These are phyloP conservation scores for Helicorthomorpha holstii DNA, from an alignment of 1,140 invertebrate genomes.

Conservation along the genomic window DNA sequence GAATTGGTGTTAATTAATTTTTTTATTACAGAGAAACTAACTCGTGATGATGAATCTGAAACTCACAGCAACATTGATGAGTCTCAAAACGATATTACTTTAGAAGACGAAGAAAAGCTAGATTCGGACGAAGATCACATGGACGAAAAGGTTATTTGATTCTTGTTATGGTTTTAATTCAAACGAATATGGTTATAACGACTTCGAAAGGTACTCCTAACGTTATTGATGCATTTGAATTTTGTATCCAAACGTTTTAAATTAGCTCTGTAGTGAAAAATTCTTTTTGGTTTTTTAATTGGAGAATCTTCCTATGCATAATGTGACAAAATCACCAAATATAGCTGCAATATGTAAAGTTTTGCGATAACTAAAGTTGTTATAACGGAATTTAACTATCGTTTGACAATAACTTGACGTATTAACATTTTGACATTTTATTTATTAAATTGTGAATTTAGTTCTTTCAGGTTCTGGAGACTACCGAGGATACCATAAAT, in stretches of 20 bases:
- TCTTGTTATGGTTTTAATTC: background rate
- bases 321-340: too few species aligned
- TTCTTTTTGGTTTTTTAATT: too few species aligned
- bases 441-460: too few species aligned
- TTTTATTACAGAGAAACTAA: constrained; percentile 4
- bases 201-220: constrained; percentile 15
- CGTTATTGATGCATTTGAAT: constrained; percentile 25
- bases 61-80: constrained; percentile 8
- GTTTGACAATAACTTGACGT: too few species aligned
- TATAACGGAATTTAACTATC: too few species aligned
- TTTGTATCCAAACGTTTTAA: too few species aligned
- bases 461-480: constrained; percentile 13
- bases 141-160: constrained; percentile 3
- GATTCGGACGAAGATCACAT: constrained; percentile 7
- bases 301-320: too few species aligned
- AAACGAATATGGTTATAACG: background rate
- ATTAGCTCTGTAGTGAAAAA: too few species aligned
- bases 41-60: constrained; percentile 9
- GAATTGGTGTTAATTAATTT: too few species aligned
- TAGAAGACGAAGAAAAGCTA: constrained; percentile 6
- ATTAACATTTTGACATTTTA: too few species aligned
- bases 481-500: constrained; percentile 55
- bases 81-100: constrained; percentile 3
- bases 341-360: too few species aligned
- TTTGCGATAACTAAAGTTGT: too few species aligned